phyloP scores from a whole-genome alignment of 2,888 invertebrate genomes.

The Habrosyne pyritoides region DNA sequence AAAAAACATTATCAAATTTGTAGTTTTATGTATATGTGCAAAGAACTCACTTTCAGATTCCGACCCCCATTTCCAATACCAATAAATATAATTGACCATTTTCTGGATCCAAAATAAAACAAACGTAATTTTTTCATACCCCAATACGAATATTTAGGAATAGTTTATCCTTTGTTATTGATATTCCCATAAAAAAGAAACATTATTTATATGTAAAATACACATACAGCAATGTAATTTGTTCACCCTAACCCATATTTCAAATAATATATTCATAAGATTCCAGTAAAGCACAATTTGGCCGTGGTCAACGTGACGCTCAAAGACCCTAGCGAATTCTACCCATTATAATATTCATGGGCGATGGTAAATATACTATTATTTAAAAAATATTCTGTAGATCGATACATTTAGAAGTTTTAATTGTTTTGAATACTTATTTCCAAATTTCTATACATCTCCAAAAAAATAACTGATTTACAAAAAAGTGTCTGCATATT shows the following conservation, averaged over 20 bases:
- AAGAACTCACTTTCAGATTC: no score
- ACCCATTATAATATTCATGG: slow-evolving; percentile 62
- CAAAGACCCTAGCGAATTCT: slow-evolving; percentile 50
- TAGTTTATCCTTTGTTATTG: background rate
- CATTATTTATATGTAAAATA: slow-evolving; percentile 32
- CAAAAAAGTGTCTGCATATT: no score
- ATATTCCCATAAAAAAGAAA: slow-evolving; percentile 10
- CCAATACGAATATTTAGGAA: background rate
- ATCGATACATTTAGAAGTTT: background rate
- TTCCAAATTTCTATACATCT: no score
- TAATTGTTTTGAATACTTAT: no score
- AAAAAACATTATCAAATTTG: no score
- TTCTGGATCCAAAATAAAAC: no score
- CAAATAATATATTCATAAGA: slow-evolving; percentile 70
- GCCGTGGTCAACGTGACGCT: slow-evolving; percentile 54
- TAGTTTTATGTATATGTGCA: no score
- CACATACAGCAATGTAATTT: slow-evolving; percentile 45
- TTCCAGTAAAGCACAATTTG: slow-evolving; percentile 52
- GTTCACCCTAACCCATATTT: slow-evolving; percentile 46
- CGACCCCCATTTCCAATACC: no score
- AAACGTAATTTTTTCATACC: background rate
- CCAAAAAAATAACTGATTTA: no score
- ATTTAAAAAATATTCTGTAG: slow-evolving; percentile 19
- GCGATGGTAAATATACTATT: slow-evolving; percentile 36
- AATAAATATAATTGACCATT: background rate